phyloP scores from a whole-genome alignment of 2,797 vertebrate genomes.

The Schizopygopsis pylzovi region DNA sequence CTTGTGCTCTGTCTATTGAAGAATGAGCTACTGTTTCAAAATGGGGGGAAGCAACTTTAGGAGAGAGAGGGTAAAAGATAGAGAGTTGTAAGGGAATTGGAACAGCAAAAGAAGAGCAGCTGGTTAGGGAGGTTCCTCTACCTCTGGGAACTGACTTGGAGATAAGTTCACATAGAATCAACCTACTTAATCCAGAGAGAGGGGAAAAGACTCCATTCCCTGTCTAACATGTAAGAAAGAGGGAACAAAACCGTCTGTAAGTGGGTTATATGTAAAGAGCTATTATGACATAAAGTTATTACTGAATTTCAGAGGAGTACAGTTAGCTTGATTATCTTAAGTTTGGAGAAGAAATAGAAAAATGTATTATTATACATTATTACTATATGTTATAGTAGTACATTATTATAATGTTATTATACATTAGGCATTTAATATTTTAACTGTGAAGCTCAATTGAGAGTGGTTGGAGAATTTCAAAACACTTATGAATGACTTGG shows the following conservation, averaged over 20 bases:
- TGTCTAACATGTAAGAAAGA: conserved; percentile 19
- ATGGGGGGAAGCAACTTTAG: not conserved
- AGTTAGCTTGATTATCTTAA: not conserved
- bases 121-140: conserved; percentile 49
- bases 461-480: not conserved
- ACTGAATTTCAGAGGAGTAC: not conserved
- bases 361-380: not conserved
- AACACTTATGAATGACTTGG: not conserved
- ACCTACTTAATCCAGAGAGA: conserved; percentile 49
- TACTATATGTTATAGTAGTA: too few relatives aligned
- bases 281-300: conserved; percentile 11
- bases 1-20: conserved; percentile 12
- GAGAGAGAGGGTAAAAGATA: conserved; percentile 21
- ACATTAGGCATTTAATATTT: not conserved
- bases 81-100: conserved; percentile 42
- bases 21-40: conserved; percentile 32
- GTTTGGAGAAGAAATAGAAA: not conserved
- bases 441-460: not conserved
- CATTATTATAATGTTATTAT: not conserved
- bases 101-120: conserved; percentile 55
- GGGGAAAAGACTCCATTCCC: conserved; percentile 14
- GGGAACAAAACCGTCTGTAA: conserved; percentile 4
- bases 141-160: conserved; percentile 57
- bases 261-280: conserved; percentile 23
- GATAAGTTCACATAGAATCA: conserved; percentile 54